These are phyloP conservation scores for Eulimnadia texana DNA, from an alignment of 1,140 invertebrate genomes.

Conservation along the genomic window DNA sequence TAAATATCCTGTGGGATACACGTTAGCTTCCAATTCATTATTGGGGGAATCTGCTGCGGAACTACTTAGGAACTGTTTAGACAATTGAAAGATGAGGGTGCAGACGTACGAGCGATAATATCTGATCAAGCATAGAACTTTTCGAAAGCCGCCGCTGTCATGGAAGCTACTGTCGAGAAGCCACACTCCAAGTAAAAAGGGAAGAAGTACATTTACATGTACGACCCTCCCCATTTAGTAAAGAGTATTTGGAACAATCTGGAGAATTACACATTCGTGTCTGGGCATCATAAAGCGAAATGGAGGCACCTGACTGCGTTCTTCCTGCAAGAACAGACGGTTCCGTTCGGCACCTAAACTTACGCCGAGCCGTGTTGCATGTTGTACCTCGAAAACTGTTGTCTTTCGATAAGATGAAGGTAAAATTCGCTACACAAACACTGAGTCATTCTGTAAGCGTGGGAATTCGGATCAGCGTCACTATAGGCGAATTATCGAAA, in stretches of 20 bases:
- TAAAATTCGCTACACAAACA: not conserved
- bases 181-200: not conserved
- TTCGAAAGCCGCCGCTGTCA: not conserved
- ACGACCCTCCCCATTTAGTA: not conserved
- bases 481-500: not conserved
- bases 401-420: not conserved
- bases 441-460: not conserved
- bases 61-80: not conserved
- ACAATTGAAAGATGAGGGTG: not conserved
- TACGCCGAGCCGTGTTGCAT: not conserved
- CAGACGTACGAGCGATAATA: not conserved
- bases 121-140: not conserved
- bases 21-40: not conserved
- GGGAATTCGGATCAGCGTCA: not conserved
- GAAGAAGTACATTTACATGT: not conserved
- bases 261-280: not conserved
- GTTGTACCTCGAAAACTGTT: not conserved
- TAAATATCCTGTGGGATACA: not conserved
- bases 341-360: not conserved
- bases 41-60: not conserved
- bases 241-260: not conserved
- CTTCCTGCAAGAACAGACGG: not conserved
- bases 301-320: not conserved
- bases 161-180: not conserved
- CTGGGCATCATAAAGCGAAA: not conserved